These are phyloP conservation scores for Osmerus eperlanus DNA, from an alignment of 2,113 vertebrate genomes.

Conservation along the genomic window DNA sequence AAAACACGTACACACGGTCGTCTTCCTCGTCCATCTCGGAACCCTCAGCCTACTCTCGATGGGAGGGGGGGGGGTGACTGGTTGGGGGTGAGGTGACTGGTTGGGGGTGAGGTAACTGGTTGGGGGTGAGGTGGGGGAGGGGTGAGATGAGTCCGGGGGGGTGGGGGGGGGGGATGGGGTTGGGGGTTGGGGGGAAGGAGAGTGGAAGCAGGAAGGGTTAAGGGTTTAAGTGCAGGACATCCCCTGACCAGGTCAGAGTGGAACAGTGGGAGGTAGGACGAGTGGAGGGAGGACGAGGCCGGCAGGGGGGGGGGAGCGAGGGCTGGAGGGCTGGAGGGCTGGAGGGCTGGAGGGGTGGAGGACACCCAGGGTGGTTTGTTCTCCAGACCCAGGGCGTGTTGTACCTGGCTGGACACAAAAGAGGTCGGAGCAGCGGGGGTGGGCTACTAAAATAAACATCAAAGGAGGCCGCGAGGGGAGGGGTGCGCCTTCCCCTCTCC, in stretches of 20 bases:
- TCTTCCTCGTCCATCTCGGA: slow-evolving; percentile 38
- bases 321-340: slow-evolving; percentile 42
- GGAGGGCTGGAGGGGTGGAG: slow-evolving; percentile 66
- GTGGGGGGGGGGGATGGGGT: not conserved
- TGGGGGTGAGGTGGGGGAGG: not conserved
- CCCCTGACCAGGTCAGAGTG: slow-evolving; percentile 65
- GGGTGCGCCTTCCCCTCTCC: slow-evolving; percentile 64
- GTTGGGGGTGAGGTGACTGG: too few relatives aligned
- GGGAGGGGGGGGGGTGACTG: slow-evolving; percentile 1
- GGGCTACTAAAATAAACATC: slow-evolving; percentile 78
- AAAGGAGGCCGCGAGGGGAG: slow-evolving; percentile 65
- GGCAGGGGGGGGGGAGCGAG: not conserved
- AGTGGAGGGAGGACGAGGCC: not conserved
- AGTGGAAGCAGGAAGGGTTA: slow-evolving; percentile 44
- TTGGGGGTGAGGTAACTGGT: not conserved
- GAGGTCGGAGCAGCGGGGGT: slow-evolving; percentile 64
- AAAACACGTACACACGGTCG: not conserved
- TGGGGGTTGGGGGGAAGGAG: too few relatives aligned
- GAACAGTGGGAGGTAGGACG: slow-evolving; percentile 42
- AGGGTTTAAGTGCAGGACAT: slow-evolving; percentile 68
- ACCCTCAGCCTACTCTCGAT: slow-evolving; percentile 51
- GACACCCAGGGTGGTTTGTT: slow-evolving; percentile 57
- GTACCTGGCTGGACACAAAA: slow-evolving; percentile 79
- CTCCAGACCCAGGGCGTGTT: slow-evolving; percentile 58
- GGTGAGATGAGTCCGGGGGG: slow-evolving; percentile 34